Base-by-base conservation (phyloP, 2,113 vertebrate species). In the Blennius ocellaris region DNA sequence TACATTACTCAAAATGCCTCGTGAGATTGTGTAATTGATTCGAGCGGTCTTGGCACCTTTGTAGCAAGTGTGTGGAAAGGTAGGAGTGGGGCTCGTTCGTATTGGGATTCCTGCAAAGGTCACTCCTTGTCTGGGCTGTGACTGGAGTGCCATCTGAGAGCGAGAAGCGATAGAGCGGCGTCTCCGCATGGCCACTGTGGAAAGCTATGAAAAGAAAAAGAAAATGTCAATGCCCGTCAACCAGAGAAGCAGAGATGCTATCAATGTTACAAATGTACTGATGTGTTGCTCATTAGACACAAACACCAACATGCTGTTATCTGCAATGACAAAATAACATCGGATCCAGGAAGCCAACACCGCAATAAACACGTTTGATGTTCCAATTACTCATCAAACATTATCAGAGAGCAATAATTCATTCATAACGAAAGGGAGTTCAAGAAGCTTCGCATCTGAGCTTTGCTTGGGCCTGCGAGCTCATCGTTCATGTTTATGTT, bases 121-220 rank as follows among this genome's bases (percentile, higher is more conserved):
- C 97, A 52, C 95, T 99, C 79, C 97, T 97, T 0, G 98, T 99
- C 82, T 97, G 97, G 3, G 97, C 98, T 0, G 96, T 97, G 80
- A 99, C 97, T 71, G 95, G 93, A 1, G 97, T 98, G 59, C 98
- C 98, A 73, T 99, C 97, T 3, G 97, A 95, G 71, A 99, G 91
- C 0, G 96, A 98, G 85, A 99, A 99, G 37, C 96, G 94, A 80
- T 99, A 99, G 3, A 96, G 59, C 0, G 98, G 97, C 0, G 97
- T 99, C 91, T 99, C 97, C 1, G 98, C 95, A 14, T 96, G 95
- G 10, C 97, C 96, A 8, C 95, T 95, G 12, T 95, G 93, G 50
- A 96, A 97, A 72, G 96, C 98, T 99, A 78, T 78, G 16, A 79
- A 81, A 86, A 11, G 69, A 62, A 64, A 49, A 41, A 11, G 2